A percentile compares a stretch with the other conserved stretches of the same genome.
phyloP scores from a whole-genome alignment of 2,888 invertebrate species.

The Microctonus aethiopoides region DNA sequence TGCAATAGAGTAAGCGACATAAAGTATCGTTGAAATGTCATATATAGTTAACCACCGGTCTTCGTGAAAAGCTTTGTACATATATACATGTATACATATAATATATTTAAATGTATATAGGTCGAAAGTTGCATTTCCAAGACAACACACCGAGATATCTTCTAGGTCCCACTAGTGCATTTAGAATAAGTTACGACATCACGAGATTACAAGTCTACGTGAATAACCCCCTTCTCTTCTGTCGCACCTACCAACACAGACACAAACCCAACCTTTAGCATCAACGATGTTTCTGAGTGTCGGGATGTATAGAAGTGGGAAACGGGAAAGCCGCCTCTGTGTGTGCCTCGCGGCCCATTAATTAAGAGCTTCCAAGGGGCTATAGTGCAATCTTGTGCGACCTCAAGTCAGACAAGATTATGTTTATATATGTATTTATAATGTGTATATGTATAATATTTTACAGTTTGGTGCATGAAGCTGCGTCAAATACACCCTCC shows the following conservation, averaged over 20 bases:
- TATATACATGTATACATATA: conserved; percentile 36
- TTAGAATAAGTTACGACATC: conserved; percentile 66
- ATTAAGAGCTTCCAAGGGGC: conserved; percentile 63
- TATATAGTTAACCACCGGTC: conserved; percentile 41
- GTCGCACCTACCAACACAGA: not conserved
- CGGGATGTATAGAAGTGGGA: not conserved
- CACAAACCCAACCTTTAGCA: conserved; percentile 33
- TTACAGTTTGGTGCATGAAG: not conserved
- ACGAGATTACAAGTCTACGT: conserved; percentile 65
- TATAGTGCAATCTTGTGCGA: conserved; percentile 56
- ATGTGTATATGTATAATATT: not conserved
- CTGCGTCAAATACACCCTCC: not conserved
- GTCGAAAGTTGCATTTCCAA: conserved; percentile 56
- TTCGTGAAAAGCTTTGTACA: not conserved
- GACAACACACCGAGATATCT: conserved; percentile 59
- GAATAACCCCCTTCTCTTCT: conserved; percentile 59
- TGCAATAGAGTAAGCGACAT: not conserved
- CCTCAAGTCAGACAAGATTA: conserved; percentile 40
- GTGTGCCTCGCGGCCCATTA: conserved; percentile 53
- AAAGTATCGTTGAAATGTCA: conserved; percentile 37
- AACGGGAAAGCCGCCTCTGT: conserved; percentile 40
- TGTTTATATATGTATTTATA: conserved; percentile 10
- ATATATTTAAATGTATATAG: conserved; percentile 34
- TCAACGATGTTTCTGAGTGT: conserved; percentile 1
- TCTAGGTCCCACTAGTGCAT: conserved; percentile 62